These are phyloP conservation scores for Phalera bucephala DNA, from an alignment of 2,888 invertebrate genomes.

Conservation along the genomic window DNA sequence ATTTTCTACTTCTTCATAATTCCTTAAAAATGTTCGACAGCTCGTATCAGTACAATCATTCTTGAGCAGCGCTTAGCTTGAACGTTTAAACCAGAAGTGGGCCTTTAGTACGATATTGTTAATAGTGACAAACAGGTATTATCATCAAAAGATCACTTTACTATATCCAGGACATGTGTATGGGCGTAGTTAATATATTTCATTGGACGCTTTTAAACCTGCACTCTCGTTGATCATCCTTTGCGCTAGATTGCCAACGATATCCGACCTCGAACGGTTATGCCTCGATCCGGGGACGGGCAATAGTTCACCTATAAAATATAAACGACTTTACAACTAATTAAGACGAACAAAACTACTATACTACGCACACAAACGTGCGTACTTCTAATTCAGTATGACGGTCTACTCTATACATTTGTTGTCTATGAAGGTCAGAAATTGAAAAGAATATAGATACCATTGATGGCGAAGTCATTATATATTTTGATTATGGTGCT, in stretches of 20 bases:
- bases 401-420: constrained; percentile 27
- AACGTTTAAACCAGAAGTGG: no score
- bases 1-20: no score
- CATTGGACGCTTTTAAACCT: constrained; percentile 37
- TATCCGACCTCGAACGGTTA: constrained; percentile 72
- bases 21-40: no score
- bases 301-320: constrained; percentile 60
- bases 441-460: constrained; percentile 1
- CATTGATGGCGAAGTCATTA: constrained; percentile 24
- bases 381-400: constrained; percentile 16
- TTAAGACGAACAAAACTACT: neutral
- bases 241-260: constrained; percentile 71
- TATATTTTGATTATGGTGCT: no score
- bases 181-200: neutral
- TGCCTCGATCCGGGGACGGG: constrained; percentile 62
- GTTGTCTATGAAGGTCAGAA: constrained; percentile 21
- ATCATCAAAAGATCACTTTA: no score
- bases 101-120: no score
- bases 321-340: constrained; percentile 1
- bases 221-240: constrained; percentile 69
- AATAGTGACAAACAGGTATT: no score
- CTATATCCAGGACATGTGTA: no score
- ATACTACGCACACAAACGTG: constrained; percentile 32
- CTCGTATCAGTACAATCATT: no score
- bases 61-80: no score